phyloP scores from a whole-genome alignment of 2,113 vertebrate genomes.

The Phyllopteryx taeniolatus region DNA sequence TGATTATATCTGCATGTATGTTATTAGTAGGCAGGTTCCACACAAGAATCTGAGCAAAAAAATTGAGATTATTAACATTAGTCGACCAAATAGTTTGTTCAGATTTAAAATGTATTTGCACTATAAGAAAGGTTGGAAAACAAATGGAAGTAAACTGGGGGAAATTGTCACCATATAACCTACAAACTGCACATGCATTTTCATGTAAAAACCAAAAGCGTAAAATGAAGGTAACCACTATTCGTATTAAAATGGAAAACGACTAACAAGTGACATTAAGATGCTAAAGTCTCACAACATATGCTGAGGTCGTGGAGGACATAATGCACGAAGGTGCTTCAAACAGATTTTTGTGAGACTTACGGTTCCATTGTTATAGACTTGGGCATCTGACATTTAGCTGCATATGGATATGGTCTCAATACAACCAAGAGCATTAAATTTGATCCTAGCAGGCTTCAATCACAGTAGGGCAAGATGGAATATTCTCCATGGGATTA shows the following conservation, averaged over 20 bases:
- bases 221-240: not conserved
- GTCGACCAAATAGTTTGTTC: not conserved
- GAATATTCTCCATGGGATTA: constrained; percentile 68
- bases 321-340: not conserved
- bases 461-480: constrained; percentile 52
- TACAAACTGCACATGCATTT: too few relatives aligned
- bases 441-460: constrained; percentile 67
- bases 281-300: not conserved
- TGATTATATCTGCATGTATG: not conserved
- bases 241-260: not conserved
- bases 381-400: not conserved
- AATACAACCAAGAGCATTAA: constrained; percentile 58
- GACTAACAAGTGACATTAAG: not conserved
- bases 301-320: too few relatives aligned
- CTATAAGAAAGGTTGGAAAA: too few relatives aligned
- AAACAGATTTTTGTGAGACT: not conserved
- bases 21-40: not conserved
- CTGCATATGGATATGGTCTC: constrained; percentile 51
- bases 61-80: not conserved
- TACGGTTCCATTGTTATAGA: constrained; percentile 1
- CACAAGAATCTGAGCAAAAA: not conserved
- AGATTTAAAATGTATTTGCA: not conserved
- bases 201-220: not conserved
- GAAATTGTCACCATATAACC: too few relatives aligned
- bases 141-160: too few relatives aligned